Base-by-base conservation (phyloP, 2,797 vertebrate species). In the Myotis vivesi region DNA sequence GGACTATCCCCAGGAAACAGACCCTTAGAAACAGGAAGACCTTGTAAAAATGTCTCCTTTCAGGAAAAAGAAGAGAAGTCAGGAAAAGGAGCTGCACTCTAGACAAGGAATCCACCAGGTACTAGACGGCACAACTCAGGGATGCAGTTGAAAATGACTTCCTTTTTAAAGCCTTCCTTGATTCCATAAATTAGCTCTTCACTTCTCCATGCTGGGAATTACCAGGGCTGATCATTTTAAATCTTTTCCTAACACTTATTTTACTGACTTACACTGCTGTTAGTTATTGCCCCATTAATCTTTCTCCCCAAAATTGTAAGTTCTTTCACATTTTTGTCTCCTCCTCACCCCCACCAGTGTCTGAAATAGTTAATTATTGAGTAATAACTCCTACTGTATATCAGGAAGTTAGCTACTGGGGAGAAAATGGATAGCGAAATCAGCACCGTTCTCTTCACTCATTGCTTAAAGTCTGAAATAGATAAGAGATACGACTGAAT, bases 21-120 rank as follows among this genome's bases (percentile, higher is more conserved):
- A 79, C 16, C 79, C 89, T 94, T 86, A 71, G 55, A 53, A 68
- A 95, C 87, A 89, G 89, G 89, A 97, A 95, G 88, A 80, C 38
- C 89, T 73, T 77, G 49, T 82, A 49, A 84, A 19, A 89, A 30
- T 66, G 19, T 77, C 59, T 94, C 75, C 71, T 93, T 92, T 91
- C 33, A 92, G 91, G 76, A 91, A 90, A 83, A 96, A 82, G 16
- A 86, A 75, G 16, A 62, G 79, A 91, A 94, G 86, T 71, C 77
- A 86, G 71, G 79, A 94, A 91, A 77, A 55, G 59, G 49, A 66
- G 62, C 38, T 46, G 15, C 51, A 19, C 20, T 28, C 38, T 53
- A 41, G 85, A 83, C 79, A 89, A 90, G 88, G 79, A 71, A 85
- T 76, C 57, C 88, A 46, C 82, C 68, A 38, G 13, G 8, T 3